phyloP scores from a whole-genome alignment of 2,888 invertebrate genomes.

The Protonemura montana region DNA sequence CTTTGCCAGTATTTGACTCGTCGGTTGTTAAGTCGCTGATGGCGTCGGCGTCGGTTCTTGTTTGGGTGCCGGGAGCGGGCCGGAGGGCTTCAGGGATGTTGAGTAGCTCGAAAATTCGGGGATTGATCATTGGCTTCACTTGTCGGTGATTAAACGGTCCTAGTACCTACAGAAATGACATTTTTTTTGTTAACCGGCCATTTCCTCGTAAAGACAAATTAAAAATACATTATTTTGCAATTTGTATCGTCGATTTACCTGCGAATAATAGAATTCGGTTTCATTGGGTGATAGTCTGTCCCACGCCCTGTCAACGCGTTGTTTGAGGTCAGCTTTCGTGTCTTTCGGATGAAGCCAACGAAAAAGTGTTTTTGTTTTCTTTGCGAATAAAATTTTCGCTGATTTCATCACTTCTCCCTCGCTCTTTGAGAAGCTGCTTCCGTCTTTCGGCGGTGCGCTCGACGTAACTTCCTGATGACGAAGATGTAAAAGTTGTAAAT shows the following conservation, averaged over 20 bases:
- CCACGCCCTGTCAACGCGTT: conserved; percentile 18
- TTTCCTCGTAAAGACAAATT: neutral
- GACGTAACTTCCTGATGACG: neutral
- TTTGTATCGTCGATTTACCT: neutral
- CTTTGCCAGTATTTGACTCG: neutral
- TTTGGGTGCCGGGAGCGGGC: neutral
- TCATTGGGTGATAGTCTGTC: neutral
- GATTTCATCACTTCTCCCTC: conserved; percentile 27
- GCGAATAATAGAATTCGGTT: conserved; percentile 20
- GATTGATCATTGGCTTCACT: conserved; percentile 35
- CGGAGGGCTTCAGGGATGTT: neutral
- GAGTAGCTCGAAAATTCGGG: conserved; percentile 17
- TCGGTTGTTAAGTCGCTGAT: neutral
- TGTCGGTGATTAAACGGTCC: conserved; percentile 17
- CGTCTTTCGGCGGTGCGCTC: neutral
- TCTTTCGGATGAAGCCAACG: conserved; percentile 33
- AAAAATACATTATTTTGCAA: neutral
- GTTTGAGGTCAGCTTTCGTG: neutral
- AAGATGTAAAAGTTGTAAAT: no score
- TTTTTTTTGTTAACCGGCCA: neutral
- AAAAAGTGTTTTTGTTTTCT: conserved; percentile 28
- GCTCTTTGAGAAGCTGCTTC: neutral
- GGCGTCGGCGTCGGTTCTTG: neutral
- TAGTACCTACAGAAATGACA: neutral
- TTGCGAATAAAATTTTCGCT: conserved; percentile 16